Evolutionary conservation across 2,797 vertebrate species (phyloP), one percentile per base, ranked within the genome.

Genomic region (Aplochiton taeniatus): DNA sequence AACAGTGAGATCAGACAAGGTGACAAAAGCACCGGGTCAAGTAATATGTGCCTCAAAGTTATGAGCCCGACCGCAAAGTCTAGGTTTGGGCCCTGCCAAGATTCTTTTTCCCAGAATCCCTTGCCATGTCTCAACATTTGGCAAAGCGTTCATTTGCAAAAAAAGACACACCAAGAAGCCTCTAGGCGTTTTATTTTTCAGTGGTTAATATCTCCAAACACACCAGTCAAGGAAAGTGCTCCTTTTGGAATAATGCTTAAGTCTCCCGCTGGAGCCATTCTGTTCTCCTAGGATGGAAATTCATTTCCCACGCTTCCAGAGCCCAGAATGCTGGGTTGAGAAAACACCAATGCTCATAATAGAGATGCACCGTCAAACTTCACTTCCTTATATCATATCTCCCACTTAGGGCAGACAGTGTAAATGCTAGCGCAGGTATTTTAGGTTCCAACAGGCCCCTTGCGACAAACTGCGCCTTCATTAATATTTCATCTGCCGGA

Each of bases 91-190:
- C 70, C 45, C 72, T 75, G 80, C 75, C 79, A 86, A 82, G 60
- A 86, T 77, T 83, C 56, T 72, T 79, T 80, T 81, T 77, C 72
- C 81, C 81, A 71, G 83, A 85, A 89, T 67, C 64, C 14, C 47
- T 79, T 67, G 69, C 74, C 62, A 76, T 81, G 63, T 81, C 74
- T 85, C 80, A 63, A 76, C 74, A 66, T 79, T 77, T 79, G 77
- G 85, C 75, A 82, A 75, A 75, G 70, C 78, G 47, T 54, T 74
- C 66, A 74, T 76, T 73, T 83, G 59, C 70, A 82, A 59, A 60
- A 14, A 75, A 31, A 31, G 6, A 31, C 31, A 31, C 31, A 31
- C 31, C 31, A 31, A 6, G 6, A 31, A 31, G 6, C 31, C 31
- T 66, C 70, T 19, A 56, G 67, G 48, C 66, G 77, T 85, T 78